Evolutionary conservation across 2,113 vertebrate species (phyloP).

Genomic region (Elephantulus edwardii): DNA sequence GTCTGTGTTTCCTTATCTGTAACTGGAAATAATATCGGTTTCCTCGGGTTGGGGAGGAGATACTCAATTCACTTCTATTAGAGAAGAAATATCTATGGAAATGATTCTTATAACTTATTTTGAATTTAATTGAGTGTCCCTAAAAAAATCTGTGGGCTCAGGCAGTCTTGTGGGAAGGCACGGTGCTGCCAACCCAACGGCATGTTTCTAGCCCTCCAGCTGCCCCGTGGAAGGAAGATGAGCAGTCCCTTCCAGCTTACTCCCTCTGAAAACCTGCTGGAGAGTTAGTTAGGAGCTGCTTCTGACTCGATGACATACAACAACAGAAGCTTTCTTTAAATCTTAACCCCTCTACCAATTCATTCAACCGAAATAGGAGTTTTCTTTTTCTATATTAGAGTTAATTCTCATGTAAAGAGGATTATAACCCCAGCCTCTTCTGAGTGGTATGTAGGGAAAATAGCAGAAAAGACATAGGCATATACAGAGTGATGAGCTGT

Average conservation of each 20-base stretch:
- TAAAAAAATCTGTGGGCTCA: neutral
- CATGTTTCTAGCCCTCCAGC: no score
- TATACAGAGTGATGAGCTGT: neutral
- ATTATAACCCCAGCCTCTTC: neutral
- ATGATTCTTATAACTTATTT: neutral
- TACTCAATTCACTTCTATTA: neutral
- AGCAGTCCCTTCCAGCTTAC: no score
- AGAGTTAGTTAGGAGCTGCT: no score
- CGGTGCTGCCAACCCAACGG: no score
- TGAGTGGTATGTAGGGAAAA: neutral
- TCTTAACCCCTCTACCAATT: neutral
- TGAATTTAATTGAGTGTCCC: neutral
- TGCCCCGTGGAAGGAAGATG: no score
- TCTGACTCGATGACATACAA: no score
- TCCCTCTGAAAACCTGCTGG: no score
- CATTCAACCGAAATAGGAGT: neutral
- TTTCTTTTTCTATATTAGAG: neutral
- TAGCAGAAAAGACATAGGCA: neutral
- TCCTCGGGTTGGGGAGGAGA: accelerated
- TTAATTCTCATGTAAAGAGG: neutral
- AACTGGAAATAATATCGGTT: neutral
- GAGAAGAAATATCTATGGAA: neutral
- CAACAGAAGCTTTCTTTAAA: no score
- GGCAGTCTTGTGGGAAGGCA: no score
- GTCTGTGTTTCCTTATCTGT: neutral